Evolutionary conservation across 2,797 vertebrate species (phyloP).

Genomic region (Pogoniulus pusillus): DNA sequence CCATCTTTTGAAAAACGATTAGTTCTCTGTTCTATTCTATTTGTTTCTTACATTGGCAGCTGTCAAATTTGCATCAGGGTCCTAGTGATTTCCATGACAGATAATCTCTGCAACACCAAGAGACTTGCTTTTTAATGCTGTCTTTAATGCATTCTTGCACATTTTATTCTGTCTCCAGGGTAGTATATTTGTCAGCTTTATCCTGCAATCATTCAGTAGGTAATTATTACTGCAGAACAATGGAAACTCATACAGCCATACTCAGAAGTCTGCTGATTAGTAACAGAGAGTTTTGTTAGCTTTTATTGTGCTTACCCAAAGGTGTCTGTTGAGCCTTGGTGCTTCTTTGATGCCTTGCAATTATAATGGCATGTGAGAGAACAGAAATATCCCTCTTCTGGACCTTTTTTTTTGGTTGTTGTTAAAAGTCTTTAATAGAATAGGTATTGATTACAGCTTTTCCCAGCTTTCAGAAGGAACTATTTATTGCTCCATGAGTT

Average conservation of each 20-base stretch:
- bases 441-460: constrained; percentile 60
- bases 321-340: neutral
- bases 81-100: constrained; percentile 20
- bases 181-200: constrained; percentile 7
- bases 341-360: neutral
- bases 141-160: neutral
- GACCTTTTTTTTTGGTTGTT: neutral
- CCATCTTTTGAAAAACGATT: neutral
- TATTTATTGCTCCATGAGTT: constrained; percentile 45
- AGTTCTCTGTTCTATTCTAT: neutral
- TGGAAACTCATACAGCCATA: constrained; percentile 16
- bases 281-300: neutral
- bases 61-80: constrained; percentile 4
- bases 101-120: neutral
- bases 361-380: neutral
- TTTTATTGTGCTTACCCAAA: neutral
- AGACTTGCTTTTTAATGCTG: constrained; percentile 22
- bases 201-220: neutral
- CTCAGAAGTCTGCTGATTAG: neutral
- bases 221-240: constrained; percentile 37
- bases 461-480: constrained; percentile 34
- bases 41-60: neutral
- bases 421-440: constrained; percentile 36
- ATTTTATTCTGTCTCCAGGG: constrained; percentile 10
- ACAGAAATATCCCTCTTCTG: constrained; percentile 24